phyloP scores from a whole-genome alignment of 2,888 invertebrate genomes.

The Drosophila anceps region DNA sequence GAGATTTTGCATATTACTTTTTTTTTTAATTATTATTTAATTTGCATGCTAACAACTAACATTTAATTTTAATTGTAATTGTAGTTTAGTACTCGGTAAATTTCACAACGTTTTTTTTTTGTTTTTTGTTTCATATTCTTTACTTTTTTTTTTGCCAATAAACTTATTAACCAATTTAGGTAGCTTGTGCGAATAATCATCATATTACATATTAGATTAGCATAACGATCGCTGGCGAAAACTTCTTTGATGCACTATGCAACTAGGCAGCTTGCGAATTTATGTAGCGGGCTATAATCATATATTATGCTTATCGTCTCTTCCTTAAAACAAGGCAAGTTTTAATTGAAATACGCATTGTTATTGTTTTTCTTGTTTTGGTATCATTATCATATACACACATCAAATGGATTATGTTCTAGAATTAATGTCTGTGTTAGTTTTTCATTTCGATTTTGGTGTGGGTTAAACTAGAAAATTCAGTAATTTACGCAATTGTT shows the following conservation, averaged over 20 bases:
- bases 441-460: neutral
- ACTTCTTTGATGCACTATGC: slow-evolving; percentile 9
- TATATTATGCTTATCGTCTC: slow-evolving; percentile 7
- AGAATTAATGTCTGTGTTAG: slow-evolving; percentile 8
- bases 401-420: slow-evolving; percentile 27
- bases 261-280: slow-evolving; percentile 36
- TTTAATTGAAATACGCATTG: slow-evolving; percentile 31
- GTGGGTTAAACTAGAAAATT: slow-evolving; percentile 50
- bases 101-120: slow-evolving; percentile 60
- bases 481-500: slow-evolving; percentile 63
- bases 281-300: slow-evolving; percentile 37
- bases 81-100: slow-evolving; percentile 35
- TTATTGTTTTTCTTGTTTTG: slow-evolving; percentile 9
- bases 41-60: slow-evolving; percentile 71
- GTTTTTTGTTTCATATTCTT: neutral
- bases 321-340: slow-evolving; percentile 45
- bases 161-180: slow-evolving; percentile 70
- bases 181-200: slow-evolving; percentile 73
- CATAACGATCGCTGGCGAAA: slow-evolving; percentile 26
- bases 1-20: slow-evolving; percentile 12
- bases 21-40: slow-evolving; percentile 16
- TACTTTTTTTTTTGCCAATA: slow-evolving; percentile 59
- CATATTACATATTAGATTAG: slow-evolving; percentile 50
- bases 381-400: slow-evolving; percentile 26
- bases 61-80: slow-evolving; percentile 69